Percentiles rank a stretch among this genome's conserved stretches.
Conservation (phyloP, 2,888 invertebrate species). For the Cephus runcator region DNA sequence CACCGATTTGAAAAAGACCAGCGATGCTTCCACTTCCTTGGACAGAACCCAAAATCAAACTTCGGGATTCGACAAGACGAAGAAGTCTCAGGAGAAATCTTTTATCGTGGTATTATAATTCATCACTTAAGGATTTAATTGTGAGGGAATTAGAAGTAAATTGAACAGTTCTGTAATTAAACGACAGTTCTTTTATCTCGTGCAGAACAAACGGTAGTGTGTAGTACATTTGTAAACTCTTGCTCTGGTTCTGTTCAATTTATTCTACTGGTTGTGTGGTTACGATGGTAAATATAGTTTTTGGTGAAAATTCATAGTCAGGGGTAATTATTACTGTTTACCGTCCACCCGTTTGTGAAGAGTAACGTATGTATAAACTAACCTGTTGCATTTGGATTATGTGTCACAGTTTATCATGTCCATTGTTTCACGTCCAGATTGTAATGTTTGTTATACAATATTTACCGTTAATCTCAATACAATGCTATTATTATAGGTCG, state of each 20-base stretch:
- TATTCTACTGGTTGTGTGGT: background rate
- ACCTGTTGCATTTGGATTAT: background rate
- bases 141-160: background rate
- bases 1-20: background rate
- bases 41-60: background rate
- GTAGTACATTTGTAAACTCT: background rate
- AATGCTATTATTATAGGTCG: slow-evolving; percentile 71
- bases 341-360: background rate
- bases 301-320: background rate
- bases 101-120: slow-evolving; percentile 45
- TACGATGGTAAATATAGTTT: background rate
- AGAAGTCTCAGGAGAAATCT: slow-evolving; percentile 37
- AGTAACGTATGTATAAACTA: background rate
- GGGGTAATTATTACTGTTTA: background rate
- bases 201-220: background rate
- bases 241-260: background rate
- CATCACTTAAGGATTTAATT: background rate
- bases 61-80: slow-evolving; percentile 11
- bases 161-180: background rate
- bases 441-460: background rate
- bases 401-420: background rate
- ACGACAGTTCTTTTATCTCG: background rate
- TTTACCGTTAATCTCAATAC: slow-evolving; percentile 19
- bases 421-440: background rate
- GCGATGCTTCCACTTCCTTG: background rate